These are phyloP conservation scores for Scophthalmus maximus DNA, from an alignment of 2,113 vertebrate species.

Conservation along the genomic window DNA sequence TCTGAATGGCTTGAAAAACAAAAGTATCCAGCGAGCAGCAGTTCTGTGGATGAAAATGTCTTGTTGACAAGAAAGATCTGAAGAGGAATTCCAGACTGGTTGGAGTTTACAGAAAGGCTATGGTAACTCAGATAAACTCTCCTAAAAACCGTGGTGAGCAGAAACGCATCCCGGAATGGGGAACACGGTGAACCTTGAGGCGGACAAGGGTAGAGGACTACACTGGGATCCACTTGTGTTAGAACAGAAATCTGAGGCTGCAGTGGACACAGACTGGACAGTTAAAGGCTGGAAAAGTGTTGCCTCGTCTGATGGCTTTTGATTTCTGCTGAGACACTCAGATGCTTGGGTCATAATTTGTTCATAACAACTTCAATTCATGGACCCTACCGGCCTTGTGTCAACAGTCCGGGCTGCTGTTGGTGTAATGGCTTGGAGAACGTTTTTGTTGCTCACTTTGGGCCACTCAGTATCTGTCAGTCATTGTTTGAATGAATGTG, in stretches of 20 bases:
- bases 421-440: too few relatives aligned
- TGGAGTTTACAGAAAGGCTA: neutral
- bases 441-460: neutral
- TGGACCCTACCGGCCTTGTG: neutral
- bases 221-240: neutral
- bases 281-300: neutral
- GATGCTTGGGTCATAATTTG: too few relatives aligned
- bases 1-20: neutral
- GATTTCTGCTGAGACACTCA: neutral
- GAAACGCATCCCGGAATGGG: neutral
- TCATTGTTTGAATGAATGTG: neutral
- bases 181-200: neutral
- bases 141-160: too few relatives aligned
- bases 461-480: neutral
- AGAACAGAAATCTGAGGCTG: neutral
- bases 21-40: neutral
- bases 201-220: neutral
- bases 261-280: neutral
- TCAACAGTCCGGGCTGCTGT: neutral
- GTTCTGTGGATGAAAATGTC: neutral
- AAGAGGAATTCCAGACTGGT: neutral
- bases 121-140: too few relatives aligned
- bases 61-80: neutral
- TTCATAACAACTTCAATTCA: too few relatives aligned
- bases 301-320: neutral